Conservation (phyloP, 1,140 invertebrate genomes). For the Luehdorfia chinensis region DNA sequence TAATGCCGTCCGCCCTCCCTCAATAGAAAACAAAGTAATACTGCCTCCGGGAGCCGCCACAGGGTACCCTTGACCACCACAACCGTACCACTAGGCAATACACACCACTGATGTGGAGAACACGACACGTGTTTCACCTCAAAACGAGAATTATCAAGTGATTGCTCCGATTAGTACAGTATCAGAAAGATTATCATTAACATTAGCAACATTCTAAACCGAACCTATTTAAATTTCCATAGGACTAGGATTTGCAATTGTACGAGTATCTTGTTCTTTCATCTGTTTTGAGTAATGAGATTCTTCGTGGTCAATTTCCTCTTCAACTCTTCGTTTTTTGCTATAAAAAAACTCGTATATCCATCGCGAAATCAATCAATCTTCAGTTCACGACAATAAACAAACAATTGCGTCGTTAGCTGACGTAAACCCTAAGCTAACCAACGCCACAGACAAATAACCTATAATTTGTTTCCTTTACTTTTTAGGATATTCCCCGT, state of each 20-base stretch:
- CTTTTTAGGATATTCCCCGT: neutral
- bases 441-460: too few relatives aligned
- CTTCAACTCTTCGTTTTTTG: conserved; percentile 9
- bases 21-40: too few relatives aligned
- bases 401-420: conserved; percentile 24
- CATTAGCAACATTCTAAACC: neutral
- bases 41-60: too few relatives aligned
- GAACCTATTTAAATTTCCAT: conserved; percentile 20
- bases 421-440: neutral
- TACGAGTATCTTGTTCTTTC: conserved; percentile 25
- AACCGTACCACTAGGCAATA: too few relatives aligned
- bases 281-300: conserved; percentile 26
- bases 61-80: too few relatives aligned
- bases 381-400: conserved; percentile 24
- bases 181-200: conserved; percentile 25
- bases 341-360: conserved; percentile 25
- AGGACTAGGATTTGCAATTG: conserved; percentile 27
- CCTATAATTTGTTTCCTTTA: neutral
- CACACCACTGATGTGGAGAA: too few relatives aligned
- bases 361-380: conserved; percentile 28
- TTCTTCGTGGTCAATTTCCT: conserved; percentile 28
- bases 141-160: too few relatives aligned
- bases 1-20: too few relatives aligned
- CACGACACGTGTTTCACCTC: too few relatives aligned
- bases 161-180: conserved; percentile 26